A percentile compares a stretch with the other conserved stretches of the same genome.
Evolutionary conservation across 2,888 invertebrate species (phyloP).

Genomic region (Acleris literana): DNA sequence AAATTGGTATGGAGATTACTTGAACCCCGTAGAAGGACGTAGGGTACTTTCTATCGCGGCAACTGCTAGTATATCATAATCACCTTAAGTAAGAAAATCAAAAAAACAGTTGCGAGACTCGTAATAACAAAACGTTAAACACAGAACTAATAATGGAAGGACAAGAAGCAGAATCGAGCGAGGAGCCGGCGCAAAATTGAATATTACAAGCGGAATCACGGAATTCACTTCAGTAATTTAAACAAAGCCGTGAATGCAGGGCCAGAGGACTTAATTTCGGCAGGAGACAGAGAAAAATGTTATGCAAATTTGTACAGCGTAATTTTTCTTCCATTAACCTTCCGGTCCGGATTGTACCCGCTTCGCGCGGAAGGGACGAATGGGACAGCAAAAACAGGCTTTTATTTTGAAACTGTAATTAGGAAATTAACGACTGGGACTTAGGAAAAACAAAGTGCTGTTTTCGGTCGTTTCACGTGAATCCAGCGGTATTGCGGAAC

Average conservation of each 20-base stretch:
- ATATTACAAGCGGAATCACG: constrained; percentile 68
- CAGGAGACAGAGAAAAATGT: constrained; percentile 74
- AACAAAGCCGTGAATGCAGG: constrained; percentile 73
- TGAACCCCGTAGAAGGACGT: too few species aligned
- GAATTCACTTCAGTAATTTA: constrained; percentile 74
- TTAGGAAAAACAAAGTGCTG: constrained; percentile 71
- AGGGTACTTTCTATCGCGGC: too few species aligned
- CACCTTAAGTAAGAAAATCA: background rate
- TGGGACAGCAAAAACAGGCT: constrained; percentile 68
- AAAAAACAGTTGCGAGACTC: background rate
- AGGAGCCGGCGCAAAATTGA: constrained; percentile 44
- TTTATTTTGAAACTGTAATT: constrained; percentile 79
- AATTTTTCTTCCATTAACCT: constrained; percentile 82
- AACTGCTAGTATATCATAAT: too few species aligned
- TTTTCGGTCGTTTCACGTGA: constrained; percentile 63
- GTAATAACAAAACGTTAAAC: constrained; percentile 29
- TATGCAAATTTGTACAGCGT: constrained; percentile 82
- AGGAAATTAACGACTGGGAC: constrained; percentile 78
- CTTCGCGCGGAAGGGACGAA: constrained; percentile 58
- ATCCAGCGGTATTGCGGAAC: constrained; percentile 59
- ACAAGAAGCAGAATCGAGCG: constrained; percentile 31
- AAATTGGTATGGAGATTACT: too few species aligned
- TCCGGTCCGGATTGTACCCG: constrained; percentile 60
- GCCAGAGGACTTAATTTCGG: constrained; percentile 75
- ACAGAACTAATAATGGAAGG: constrained; percentile 30